phyloP scores from a whole-genome alignment of 1,140 invertebrate genomes.

The Drosophila tristis region DNA sequence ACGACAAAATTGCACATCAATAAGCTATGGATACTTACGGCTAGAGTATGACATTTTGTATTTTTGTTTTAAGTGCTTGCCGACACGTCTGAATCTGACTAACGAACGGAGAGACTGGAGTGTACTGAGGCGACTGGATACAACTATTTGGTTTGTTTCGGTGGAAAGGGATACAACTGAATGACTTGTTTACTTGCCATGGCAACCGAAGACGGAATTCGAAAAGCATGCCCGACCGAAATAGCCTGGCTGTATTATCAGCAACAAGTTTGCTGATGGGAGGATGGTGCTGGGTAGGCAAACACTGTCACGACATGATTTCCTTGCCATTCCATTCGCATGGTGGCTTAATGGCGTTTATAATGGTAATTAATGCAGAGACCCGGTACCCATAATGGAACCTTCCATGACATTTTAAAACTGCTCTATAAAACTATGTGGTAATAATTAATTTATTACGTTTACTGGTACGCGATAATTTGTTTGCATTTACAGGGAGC shows the following conservation, averaged over 20 bases:
- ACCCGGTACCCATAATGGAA: constrained; percentile 17
- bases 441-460: constrained; percentile 52
- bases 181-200: constrained; percentile 61
- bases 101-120: constrained; percentile 36
- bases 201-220: constrained; percentile 51
- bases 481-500: constrained; percentile 55
- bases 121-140: constrained; percentile 12
- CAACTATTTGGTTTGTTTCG: constrained; percentile 31
- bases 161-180: constrained; percentile 62
- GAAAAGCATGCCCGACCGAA: not conserved
- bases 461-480: constrained; percentile 50
- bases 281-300: not conserved
- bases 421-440: constrained; percentile 14
- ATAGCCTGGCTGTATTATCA: constrained; percentile 19
- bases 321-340: constrained; percentile 26
- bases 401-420: constrained; percentile 31
- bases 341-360: constrained; percentile 23
- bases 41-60: constrained; percentile 53
- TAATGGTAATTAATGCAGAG: constrained; percentile 51
- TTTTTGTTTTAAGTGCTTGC: constrained; percentile 12
- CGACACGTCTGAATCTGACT: constrained; percentile 24
- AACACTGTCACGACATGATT: constrained; percentile 61
- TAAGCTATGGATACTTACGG: constrained; percentile 47
- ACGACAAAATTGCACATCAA: not conserved
- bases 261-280: constrained; percentile 57